Conservation (phyloP, 1,140 invertebrate species). For the Drosophila ogumai region DNA sequence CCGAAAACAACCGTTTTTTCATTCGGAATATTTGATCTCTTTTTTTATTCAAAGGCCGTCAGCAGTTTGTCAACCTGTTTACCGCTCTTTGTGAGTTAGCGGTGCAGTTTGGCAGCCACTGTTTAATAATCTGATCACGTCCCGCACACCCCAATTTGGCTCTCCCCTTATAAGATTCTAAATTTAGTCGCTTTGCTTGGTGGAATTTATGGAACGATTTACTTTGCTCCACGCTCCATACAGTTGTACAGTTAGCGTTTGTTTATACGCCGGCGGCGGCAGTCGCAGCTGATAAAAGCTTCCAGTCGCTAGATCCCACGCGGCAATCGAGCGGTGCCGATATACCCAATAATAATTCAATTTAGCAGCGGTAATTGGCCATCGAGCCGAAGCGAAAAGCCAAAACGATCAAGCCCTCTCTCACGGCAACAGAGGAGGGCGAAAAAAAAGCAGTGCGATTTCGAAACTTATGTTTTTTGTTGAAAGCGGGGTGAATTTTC, state of each 20-base stretch:
- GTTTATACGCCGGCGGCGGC: conserved; percentile 37
- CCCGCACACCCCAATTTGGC: conserved; percentile 19
- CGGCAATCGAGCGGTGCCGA: conserved; percentile 27
- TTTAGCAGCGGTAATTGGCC: conserved; percentile 76
- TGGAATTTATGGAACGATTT: conserved; percentile 40
- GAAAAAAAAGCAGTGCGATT: background rate
- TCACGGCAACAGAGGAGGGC: conserved; percentile 1
- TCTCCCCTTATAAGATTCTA: conserved; percentile 1
- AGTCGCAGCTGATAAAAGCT: conserved; percentile 55
- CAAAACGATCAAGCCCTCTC: conserved; percentile 3
- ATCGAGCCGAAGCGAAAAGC: conserved; percentile 37
- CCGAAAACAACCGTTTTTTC: conserved; percentile 4
- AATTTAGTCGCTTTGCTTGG: conserved; percentile 18
- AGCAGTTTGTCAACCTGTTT: conserved; percentile 38
- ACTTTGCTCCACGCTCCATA: conserved; percentile 13
- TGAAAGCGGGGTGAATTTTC: background rate
- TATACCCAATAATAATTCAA: conserved; percentile 72
- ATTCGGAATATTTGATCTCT: conserved; percentile 48
- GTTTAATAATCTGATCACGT: conserved; percentile 43
- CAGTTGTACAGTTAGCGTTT: conserved; percentile 26
- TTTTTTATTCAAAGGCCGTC: conserved; percentile 37
- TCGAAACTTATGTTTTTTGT: background rate
- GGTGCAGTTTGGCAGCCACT: conserved; percentile 57
- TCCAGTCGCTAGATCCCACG: conserved; percentile 62
- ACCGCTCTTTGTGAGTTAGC: conserved; percentile 9